phyloP scores from a whole-genome alignment of 2,113 vertebrate species.

The Aegypius monachus region DNA sequence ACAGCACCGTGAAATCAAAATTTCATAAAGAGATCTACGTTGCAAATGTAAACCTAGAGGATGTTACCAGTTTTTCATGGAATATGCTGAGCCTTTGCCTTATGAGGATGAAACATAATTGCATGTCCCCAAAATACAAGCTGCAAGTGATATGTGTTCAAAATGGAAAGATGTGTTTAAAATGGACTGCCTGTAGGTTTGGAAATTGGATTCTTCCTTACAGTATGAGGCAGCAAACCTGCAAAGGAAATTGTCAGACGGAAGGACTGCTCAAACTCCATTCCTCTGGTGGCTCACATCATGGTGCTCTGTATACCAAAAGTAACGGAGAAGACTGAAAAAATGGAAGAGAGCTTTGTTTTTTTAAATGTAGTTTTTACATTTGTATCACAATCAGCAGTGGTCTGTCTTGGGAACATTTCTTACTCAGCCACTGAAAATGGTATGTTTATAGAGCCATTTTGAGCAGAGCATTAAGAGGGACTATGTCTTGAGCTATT shows the following conservation, averaged over 20 bases:
- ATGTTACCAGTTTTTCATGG: neutral
- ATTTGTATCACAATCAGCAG: neutral
- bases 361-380: neutral
- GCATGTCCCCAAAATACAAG: neutral
- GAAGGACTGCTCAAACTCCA: neutral
- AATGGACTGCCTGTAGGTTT: slow-evolving; percentile 10
- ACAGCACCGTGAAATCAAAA: neutral
- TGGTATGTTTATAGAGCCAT: neutral
- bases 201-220: slow-evolving; percentile 43
- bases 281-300: neutral
- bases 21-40: neutral
- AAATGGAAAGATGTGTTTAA: slow-evolving; percentile 20
- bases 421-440: neutral
- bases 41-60: neutral
- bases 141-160: neutral
- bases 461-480: neutral
- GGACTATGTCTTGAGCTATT: neutral
- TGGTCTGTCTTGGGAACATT: neutral
- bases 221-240: neutral
- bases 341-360: neutral
- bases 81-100: neutral
- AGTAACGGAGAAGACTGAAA: neutral
- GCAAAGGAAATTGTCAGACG: neutral
- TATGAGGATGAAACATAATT: neutral
- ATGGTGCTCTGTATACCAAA: neutral